Conservation (phyloP, 2,888 invertebrate species). For the Flexamia atlantica region DNA sequence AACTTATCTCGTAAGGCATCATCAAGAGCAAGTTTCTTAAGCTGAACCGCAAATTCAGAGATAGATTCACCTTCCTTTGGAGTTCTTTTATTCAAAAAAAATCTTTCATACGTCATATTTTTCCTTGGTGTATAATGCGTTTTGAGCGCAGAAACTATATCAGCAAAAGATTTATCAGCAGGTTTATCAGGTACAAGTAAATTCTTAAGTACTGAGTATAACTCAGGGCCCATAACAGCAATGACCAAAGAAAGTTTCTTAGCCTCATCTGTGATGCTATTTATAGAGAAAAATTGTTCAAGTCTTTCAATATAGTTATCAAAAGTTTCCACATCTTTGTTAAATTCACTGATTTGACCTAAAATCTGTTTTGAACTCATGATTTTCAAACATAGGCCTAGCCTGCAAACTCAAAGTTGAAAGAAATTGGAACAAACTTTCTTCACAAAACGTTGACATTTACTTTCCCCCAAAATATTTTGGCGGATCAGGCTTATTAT, state of each 20-base stretch:
- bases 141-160: constrained; percentile 25
- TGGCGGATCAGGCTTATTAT: too few relatives aligned
- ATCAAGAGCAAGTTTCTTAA: constrained; percentile 56
- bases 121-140: constrained; percentile 58
- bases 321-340: constrained; percentile 37
- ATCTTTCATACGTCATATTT: constrained; percentile 59
- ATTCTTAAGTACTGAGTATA: constrained; percentile 63
- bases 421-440: constrained; percentile 10
- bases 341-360: constrained; percentile 16
- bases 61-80: constrained; percentile 58
- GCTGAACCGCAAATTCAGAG: constrained; percentile 58
- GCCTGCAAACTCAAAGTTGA: neutral
- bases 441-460: neutral
- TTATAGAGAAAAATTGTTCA: constrained; percentile 55
- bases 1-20: constrained; percentile 63
- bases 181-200: constrained; percentile 58
- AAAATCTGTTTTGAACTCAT: neutral
- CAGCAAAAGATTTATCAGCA: constrained; percentile 47
- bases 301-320: constrained; percentile 50
- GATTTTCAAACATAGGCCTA: neutral
- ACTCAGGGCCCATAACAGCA: constrained; percentile 59
- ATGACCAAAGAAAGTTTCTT: constrained; percentile 61
- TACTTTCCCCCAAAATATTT: neutral
- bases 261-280: constrained; percentile 40
- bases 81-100: constrained; percentile 56